These are phyloP conservation scores for Mormyrops attenuatus DNA, from an alignment of 2,797 vertebrate genomes.

Conservation along the genomic window DNA sequence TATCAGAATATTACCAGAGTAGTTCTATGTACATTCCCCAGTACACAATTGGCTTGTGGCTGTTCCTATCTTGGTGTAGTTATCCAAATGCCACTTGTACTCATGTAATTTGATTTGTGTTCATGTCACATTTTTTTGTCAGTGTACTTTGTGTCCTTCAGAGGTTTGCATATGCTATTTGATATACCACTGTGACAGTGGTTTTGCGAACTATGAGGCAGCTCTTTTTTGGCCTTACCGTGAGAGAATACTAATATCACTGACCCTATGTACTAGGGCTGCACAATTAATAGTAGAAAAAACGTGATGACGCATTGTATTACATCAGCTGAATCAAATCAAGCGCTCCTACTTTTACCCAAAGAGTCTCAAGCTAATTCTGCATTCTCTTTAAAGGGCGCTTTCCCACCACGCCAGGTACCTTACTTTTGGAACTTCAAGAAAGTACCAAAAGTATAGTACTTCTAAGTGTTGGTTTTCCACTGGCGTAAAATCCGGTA, in stretches of 20 bases:
- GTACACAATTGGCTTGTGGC: neutral
- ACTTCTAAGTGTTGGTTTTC: neutral
- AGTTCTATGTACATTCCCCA: neutral
- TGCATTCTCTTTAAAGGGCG: neutral
- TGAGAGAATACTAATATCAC: neutral
- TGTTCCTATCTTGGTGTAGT: neutral
- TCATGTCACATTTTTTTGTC: conserved; percentile 3
- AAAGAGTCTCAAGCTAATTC: neutral
- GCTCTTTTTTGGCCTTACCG: neutral
- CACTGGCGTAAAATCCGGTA: neutral
- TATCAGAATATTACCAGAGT: neutral
- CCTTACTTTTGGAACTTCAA: neutral
- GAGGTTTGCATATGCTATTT: neutral
- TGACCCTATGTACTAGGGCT: neutral
- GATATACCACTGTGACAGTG: neutral
- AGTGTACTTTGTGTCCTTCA: neutral
- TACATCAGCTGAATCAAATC: neutral
- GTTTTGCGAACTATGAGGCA: neutral
- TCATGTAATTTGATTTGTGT: conserved; percentile 1
- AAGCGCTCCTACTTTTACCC: neutral
- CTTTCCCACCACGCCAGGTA: neutral
- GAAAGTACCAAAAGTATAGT: neutral
- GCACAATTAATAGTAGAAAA: neutral
- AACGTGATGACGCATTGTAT: neutral
- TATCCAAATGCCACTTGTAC: neutral